phyloP scores from a whole-genome alignment of 2,888 invertebrate species.

The Trissolcus brochymenae region DNA sequence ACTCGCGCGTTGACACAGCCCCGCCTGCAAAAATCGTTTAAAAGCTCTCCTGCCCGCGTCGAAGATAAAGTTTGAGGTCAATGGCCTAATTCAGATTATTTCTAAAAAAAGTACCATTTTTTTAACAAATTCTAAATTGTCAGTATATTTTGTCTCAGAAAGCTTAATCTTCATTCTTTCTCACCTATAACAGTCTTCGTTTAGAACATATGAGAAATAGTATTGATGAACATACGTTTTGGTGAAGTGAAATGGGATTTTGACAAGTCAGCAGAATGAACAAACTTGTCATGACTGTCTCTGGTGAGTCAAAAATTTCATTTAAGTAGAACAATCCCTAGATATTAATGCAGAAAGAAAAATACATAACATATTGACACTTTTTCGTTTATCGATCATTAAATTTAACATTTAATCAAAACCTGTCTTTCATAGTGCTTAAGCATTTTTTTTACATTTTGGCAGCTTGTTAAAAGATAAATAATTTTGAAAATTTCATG shows the following conservation, averaged over 20 bases:
- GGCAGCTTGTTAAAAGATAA: too few species aligned
- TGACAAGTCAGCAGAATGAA: conserved; percentile 52
- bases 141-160: conserved; percentile 35
- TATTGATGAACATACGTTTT: conserved; percentile 54
- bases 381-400: too few species aligned
- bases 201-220: conserved; percentile 42
- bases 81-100: conserved; percentile 29
- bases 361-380: background rate
- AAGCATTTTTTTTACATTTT: too few species aligned
- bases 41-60: conserved; percentile 16
- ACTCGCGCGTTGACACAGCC: conserved; percentile 66
- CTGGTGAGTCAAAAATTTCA: conserved; percentile 33
- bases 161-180: conserved; percentile 32
- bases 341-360: conserved; percentile 41
- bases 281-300: conserved; percentile 44
- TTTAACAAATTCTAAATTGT: background rate
- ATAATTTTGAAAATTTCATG: background rate
- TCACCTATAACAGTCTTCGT: conserved; percentile 50
- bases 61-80: conserved; percentile 31
- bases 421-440: background rate
- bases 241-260: conserved; percentile 41
- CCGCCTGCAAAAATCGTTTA: conserved; percentile 49
- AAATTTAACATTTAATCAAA: background rate
- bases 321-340: conserved; percentile 37
- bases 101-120: background rate